Conservation (phyloP, 2,797 vertebrate genomes). For the Diglossa cyanea region DNA sequence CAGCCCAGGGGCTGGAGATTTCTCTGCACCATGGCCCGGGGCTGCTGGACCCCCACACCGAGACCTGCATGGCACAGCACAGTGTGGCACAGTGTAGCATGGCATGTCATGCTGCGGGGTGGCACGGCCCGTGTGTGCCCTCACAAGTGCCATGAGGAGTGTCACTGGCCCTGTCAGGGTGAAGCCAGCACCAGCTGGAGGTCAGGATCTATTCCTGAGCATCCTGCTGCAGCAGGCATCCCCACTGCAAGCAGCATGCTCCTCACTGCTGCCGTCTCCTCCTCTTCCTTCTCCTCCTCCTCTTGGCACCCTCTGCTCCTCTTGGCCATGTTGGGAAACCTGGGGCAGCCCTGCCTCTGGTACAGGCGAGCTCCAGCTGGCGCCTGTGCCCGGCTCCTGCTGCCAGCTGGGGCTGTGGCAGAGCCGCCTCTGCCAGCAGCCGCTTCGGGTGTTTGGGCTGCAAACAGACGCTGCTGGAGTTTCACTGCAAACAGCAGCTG, state of each 20-base stretch:
- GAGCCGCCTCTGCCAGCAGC: neutral
- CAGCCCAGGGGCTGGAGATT: neutral
- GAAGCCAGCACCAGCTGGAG: neutral
- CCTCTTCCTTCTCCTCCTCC: neutral
- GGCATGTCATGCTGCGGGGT: fast-evolving
- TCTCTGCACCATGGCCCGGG: fast-evolving
- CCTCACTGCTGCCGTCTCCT: neutral
- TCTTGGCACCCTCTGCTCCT: neutral
- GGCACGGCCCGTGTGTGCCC: neutral
- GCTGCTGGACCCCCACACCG: neutral
- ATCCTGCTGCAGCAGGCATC: fast-evolving
- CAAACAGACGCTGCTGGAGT: conserved; percentile 1
- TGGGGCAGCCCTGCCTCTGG: neutral
- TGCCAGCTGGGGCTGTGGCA: fast-evolving
- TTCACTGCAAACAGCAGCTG: conserved; percentile 57
- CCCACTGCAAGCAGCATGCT: neutral
- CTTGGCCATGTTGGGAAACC: neutral
- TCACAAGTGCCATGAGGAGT: fast-evolving
- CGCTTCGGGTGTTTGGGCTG: neutral
- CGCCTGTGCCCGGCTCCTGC: neutral
- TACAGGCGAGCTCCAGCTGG: neutral
- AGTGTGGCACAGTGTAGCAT: fast-evolving
- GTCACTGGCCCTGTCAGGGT: neutral
- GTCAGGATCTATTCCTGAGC: neutral
- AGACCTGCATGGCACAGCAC: neutral